Evolutionary conservation across 2,888 invertebrate species (phyloP).

Genomic region (Oxytorus armatus): DNA sequence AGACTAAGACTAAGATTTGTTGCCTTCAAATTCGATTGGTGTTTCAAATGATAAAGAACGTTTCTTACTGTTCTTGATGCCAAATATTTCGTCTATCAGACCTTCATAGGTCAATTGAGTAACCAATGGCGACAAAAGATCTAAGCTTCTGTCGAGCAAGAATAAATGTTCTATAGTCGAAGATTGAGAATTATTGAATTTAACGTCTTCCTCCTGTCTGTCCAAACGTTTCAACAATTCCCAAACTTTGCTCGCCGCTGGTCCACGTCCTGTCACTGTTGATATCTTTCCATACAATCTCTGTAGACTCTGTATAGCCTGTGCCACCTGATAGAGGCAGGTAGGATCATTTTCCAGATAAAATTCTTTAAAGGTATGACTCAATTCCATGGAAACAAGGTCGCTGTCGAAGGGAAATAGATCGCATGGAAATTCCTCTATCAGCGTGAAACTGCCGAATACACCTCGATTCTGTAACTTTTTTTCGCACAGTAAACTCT

Average conservation of each 20-base stretch:
- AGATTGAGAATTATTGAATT: constrained; percentile 85
- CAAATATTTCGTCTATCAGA: constrained; percentile 97
- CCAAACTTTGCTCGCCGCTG: constrained; percentile 94
- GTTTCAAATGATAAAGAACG: constrained; percentile 18
- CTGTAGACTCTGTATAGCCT: constrained; percentile 94
- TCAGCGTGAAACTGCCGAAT: constrained; percentile 89
- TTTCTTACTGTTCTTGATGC: constrained; percentile 89
- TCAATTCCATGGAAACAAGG: constrained; percentile 96
- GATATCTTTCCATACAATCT: constrained; percentile 95
- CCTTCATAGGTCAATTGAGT: constrained; percentile 99
- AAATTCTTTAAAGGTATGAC: constrained; percentile 92
- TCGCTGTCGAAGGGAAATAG: constrained; percentile 97
- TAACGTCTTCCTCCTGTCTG: constrained; percentile 86
- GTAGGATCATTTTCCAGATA: constrained; percentile 96
- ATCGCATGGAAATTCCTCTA: constrained; percentile 94
- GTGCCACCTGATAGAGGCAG: constrained; percentile 94
- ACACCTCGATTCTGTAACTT: constrained; percentile 94
- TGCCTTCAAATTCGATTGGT: neutral
- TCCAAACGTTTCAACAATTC: constrained; percentile 92
- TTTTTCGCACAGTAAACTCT: constrained; percentile 94
- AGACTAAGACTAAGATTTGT: constrained; percentile 29
- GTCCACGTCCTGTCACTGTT: constrained; percentile 95
- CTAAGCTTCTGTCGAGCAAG: constrained; percentile 95
- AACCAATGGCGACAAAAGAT: constrained; percentile 95
- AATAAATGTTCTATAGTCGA: constrained; percentile 94